Conservation (phyloP, 2,888 invertebrate species). For the Amitus sp. region DNA sequence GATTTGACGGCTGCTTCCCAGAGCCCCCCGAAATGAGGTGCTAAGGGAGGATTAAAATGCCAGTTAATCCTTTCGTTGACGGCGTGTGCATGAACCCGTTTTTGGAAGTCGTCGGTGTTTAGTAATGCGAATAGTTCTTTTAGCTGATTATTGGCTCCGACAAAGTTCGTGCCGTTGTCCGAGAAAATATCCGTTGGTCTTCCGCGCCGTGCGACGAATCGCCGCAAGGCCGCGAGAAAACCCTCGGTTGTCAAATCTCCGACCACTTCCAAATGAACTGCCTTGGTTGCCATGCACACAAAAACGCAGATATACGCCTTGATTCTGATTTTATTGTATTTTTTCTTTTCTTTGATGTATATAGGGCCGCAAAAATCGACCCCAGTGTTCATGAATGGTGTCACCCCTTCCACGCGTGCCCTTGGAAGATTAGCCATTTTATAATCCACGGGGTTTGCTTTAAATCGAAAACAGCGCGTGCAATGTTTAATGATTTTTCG, state of each 20-base stretch:
- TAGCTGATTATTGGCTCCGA: conserved; percentile 28
- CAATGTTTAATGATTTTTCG: conserved; percentile 20
- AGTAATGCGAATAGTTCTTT: conserved; percentile 18
- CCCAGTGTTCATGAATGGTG: conserved; percentile 47
- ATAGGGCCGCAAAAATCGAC: conserved; percentile 46
- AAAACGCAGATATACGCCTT: conserved; percentile 41
- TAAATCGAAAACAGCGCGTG: conserved; percentile 8
- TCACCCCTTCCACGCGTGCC: conserved; percentile 38
- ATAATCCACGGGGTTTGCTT: conserved; percentile 22
- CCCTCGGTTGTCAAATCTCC: conserved; percentile 11
- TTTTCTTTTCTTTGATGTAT: conserved; percentile 19
- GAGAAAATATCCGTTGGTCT: conserved; percentile 17
- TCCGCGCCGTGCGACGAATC: conserved; percentile 39
- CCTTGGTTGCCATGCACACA: conserved; percentile 48
- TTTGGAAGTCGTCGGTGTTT: conserved; percentile 11
- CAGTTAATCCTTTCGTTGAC: conserved; percentile 23
- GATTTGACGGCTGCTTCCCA: conserved; percentile 50
- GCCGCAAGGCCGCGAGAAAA: conserved; percentile 34
- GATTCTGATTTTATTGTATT: conserved; percentile 21
- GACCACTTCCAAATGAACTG: conserved; percentile 42
- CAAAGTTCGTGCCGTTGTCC: conserved; percentile 33
- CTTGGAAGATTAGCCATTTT: conserved; percentile 49
- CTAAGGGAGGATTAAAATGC: conserved; percentile 42
- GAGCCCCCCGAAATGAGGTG: conserved; percentile 47
- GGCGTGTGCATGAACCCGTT: not conserved